Conservation (phyloP, 2,113 vertebrate genomes). For the Hiodon tergisus region DNA sequence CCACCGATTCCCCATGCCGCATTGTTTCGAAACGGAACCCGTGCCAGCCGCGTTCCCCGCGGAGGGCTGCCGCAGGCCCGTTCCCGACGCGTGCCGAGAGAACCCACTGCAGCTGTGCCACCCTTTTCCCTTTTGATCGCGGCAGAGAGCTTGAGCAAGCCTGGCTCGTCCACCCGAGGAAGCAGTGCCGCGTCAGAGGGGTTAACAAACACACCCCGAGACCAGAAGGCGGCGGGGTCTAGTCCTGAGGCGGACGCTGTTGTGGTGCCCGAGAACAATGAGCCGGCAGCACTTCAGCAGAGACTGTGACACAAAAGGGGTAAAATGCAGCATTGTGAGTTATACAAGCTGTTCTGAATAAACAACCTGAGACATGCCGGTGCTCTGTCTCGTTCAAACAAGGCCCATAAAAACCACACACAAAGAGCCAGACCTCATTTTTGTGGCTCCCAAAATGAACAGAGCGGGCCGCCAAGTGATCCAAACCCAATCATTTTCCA, state of each 20-base stretch:
- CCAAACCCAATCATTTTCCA: conserved; percentile 1
- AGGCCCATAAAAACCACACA: neutral
- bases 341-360: neutral
- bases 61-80: neutral
- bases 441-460: neutral
- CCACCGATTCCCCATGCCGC: neutral
- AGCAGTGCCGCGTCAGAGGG: neutral
- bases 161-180: no score
- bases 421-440: neutral
- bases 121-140: neutral
- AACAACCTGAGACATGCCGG: neutral
- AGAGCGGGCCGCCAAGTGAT: neutral
- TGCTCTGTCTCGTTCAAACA: neutral
- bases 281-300: neutral
- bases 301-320: no score
- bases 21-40: neutral
- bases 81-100: no score
- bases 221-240: neutral
- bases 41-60: neutral
- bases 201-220: neutral
- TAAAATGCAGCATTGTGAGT: no score
- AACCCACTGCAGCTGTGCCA: no score
- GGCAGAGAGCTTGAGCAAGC: neutral
- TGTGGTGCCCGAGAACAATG: neutral
- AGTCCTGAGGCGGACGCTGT: no score